Conservation (phyloP, 2,888 invertebrate species). For the Agrotis exclamationis region DNA sequence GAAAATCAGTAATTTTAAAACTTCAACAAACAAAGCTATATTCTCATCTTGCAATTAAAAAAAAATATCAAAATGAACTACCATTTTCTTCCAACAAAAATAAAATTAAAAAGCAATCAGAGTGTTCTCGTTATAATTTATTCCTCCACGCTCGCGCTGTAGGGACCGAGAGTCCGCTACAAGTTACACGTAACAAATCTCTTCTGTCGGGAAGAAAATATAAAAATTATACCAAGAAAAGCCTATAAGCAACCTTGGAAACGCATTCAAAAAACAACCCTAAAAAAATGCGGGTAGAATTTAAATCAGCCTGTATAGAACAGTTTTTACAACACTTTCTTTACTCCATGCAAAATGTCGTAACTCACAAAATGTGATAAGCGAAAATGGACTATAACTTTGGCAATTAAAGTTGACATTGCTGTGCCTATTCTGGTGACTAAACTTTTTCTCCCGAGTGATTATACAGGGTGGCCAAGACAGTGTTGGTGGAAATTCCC, state of each 20-base stretch:
- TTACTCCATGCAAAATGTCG: constrained; percentile 2
- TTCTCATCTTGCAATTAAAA: too few species aligned
- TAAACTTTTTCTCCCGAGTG: constrained; percentile 62
- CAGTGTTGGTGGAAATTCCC: constrained; percentile 82
- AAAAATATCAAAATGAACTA: neutral
- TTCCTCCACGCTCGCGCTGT: constrained; percentile 56
- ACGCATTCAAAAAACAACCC: constrained; percentile 67
- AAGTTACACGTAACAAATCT: constrained; percentile 84
- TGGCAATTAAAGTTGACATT: constrained; percentile 6
- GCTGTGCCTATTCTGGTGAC: neutral
- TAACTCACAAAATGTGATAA: neutral
- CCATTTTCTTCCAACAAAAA: constrained; percentile 38
- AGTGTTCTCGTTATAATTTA: constrained; percentile 68
- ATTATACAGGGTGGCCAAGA: constrained; percentile 79
- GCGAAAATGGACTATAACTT: constrained; percentile 17
- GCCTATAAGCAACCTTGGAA: constrained; percentile 71
- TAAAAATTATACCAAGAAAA: constrained; percentile 80
- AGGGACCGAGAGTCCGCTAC: constrained; percentile 76
- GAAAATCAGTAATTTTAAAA: too few species aligned
- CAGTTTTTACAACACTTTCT: constrained; percentile 65
- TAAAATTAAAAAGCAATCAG: constrained; percentile 72
- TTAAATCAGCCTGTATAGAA: constrained; percentile 59
- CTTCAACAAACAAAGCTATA: too few species aligned
- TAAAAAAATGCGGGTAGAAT: constrained; percentile 47
- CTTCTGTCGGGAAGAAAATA: constrained; percentile 81